Evolutionary conservation across 2,113 vertebrate species (phyloP).

Genomic region (Euleptes europaea): DNA sequence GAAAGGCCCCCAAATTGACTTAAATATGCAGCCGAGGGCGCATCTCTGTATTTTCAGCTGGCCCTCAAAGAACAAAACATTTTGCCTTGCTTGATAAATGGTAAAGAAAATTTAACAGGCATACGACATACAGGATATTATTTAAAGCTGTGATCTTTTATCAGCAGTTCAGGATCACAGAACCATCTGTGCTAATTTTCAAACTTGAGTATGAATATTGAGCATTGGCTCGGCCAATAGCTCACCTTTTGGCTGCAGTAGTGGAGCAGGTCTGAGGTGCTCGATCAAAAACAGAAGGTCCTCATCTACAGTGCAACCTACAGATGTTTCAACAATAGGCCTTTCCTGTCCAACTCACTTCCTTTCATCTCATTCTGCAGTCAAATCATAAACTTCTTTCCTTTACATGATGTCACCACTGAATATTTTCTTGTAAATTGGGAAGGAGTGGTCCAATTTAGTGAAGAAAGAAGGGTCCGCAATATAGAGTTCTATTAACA

Average conservation of each 20-base stretch:
- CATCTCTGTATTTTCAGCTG: not conserved
- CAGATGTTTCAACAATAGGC: conserved; percentile 11
- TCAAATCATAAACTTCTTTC: not conserved
- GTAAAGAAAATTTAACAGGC: not conserved
- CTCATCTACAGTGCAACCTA: conserved; percentile 13
- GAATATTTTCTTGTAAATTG: conserved; percentile 12
- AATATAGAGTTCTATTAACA: not conserved
- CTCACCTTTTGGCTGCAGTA: not conserved
- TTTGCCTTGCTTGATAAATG: conserved; percentile 17
- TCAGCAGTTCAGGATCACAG: conserved; percentile 4
- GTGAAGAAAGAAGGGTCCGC: not conserved
- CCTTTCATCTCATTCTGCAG: conserved; percentile 17
- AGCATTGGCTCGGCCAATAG: not conserved
- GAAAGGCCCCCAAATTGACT: not conserved
- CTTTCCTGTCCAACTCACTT: conserved; percentile 17
- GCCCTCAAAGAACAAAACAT: not conserved
- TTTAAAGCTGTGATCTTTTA: conserved; percentile 26
- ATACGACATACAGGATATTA: not conserved
- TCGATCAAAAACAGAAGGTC: conserved; percentile 19
- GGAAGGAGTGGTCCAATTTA: not conserved
- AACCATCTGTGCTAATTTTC: not conserved
- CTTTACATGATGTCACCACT: not conserved
- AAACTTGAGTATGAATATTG: conserved; percentile 8
- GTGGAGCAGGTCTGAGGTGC: conserved; percentile 17
- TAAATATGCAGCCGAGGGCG: not conserved